Percentiles rank a stretch among this genome's conserved stretches.
Evolutionary conservation across 2,797 vertebrate species (phyloP).

Genomic region (Chiloscyllium punctatum): DNA sequence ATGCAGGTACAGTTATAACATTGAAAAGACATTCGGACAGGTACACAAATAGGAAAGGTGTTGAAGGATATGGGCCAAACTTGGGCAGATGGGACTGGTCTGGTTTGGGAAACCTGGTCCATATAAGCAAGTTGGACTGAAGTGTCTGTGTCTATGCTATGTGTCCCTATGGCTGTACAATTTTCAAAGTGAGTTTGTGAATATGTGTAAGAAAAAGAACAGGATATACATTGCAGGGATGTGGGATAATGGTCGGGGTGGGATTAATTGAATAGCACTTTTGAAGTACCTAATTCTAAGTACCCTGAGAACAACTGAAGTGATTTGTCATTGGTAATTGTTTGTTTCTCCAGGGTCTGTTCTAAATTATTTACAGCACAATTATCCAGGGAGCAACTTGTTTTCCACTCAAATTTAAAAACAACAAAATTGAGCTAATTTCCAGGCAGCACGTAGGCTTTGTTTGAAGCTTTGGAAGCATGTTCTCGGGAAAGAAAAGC

Average conservation of each 20-base stretch:
- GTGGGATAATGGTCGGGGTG: neutral
- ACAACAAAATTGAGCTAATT: neutral
- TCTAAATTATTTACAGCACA: neutral
- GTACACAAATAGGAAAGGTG: too few relatives aligned
- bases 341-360: neutral
- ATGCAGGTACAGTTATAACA: too few relatives aligned
- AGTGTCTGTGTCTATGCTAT: too few relatives aligned
- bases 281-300: neutral
- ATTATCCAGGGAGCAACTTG: slow-evolving; percentile 25
- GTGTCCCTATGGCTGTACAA: too few relatives aligned
- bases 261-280: neutral
- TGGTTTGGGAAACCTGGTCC: too few relatives aligned
- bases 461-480: neutral
- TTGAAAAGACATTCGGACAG: too few relatives aligned
- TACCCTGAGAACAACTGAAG: neutral
- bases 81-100: too few relatives aligned
- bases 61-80: too few relatives aligned
- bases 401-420: slow-evolving; percentile 6
- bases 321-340: neutral
- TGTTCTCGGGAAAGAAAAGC: neutral
- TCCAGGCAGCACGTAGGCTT: neutral
- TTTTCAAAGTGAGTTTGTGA: neutral
- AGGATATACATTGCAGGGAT: neutral
- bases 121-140: too few relatives aligned
- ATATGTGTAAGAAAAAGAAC: neutral